phyloP scores from a whole-genome alignment of 1,140 invertebrate genomes.

The Gryon sp. region DNA sequence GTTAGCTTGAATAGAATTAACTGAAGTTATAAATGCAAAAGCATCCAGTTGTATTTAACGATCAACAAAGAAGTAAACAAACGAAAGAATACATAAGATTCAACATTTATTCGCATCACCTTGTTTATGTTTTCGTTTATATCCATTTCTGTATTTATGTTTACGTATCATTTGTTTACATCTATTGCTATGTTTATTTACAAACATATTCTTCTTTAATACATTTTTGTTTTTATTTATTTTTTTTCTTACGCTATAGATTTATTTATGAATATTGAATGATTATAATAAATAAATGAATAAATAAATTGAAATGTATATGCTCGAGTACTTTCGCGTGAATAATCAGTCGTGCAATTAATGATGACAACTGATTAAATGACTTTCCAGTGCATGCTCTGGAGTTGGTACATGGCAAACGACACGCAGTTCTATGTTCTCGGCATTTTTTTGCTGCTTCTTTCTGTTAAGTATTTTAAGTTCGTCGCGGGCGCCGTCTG shows the following conservation, averaged over 20 bases:
- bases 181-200: no score
- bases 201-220: no score
- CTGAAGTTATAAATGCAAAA: no score
- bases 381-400: conserved; percentile 87
- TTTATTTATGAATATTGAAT: neutral
- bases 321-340: conserved; percentile 17
- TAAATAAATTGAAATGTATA: neutral
- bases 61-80: no score
- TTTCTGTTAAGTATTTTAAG: conserved; percentile 86
- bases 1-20: no score
- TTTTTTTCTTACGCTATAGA: no score
- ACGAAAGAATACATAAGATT: no score
- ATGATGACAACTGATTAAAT: conserved; percentile 26
- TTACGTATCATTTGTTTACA: no score
- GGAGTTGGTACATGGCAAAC: conserved; percentile 95
- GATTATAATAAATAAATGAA: neutral
- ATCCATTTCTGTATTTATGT: no score
- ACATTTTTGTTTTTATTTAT: neutral
- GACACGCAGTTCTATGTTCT: conserved; percentile 94
- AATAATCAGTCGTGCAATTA: conserved; percentile 8
- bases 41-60: no score
- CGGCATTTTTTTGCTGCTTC: conserved; percentile 84
- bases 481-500: conserved; percentile 64
- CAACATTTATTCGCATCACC: no score
- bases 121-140: no score